A percentile compares a stretch with the other conserved stretches of the same genome.
phyloP scores from a whole-genome alignment of 2,797 vertebrate species.

The Clarias platycephalus region DNA sequence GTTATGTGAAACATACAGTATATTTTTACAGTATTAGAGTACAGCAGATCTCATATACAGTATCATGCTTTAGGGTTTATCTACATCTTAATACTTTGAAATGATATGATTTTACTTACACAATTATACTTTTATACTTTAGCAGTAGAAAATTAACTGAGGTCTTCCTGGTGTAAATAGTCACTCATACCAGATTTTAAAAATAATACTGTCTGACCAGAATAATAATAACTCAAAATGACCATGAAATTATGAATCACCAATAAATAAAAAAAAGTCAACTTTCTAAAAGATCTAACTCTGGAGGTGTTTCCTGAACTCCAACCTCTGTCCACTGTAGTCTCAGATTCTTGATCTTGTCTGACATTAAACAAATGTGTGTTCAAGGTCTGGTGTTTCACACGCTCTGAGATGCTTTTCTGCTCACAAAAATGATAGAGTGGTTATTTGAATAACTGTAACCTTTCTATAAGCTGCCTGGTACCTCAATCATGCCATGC shows the following conservation, averaged over 20 bases:
- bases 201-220: neutral
- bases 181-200: neutral
- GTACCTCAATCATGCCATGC: neutral
- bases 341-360: neutral
- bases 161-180: neutral
- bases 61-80: neutral
- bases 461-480: neutral
- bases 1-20: slow-evolving; percentile 17
- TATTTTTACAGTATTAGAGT: slow-evolving; percentile 14
- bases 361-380: neutral
- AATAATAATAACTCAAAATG: neutral
- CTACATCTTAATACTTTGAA: neutral
- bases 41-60: neutral
- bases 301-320: neutral
- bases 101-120: neutral
- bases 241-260: neutral
- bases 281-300: neutral
- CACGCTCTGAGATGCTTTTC: neutral
- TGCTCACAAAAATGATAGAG: neutral
- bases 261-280: too few relatives aligned
- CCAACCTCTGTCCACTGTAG: neutral
- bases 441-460: neutral
- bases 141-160: neutral
- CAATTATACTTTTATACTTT: too few relatives aligned
- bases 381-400: neutral